Base-by-base conservation (phyloP, 2,113 vertebrate species). In the Eublepharis macularius region DNA sequence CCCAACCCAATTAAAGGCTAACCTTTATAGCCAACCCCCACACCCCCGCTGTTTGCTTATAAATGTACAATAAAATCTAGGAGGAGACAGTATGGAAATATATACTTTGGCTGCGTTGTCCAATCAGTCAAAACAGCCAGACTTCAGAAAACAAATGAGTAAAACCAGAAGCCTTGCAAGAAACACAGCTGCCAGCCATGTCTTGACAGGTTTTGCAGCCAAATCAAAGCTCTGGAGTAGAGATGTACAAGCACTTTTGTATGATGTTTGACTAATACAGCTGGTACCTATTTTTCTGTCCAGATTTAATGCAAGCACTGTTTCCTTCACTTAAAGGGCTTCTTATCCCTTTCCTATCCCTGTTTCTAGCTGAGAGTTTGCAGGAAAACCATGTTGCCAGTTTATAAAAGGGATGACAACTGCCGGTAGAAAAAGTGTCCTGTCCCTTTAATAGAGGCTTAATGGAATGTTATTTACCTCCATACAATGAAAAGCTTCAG, bases 11-110 rank as follows among this genome's bases (percentile, higher is more conserved):
- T 77, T 90, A 90, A 93, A 83, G 90, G 89, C 60, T 39, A 26
- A 88, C 92, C 92, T 90, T 93, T 75, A 83, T 89, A 89, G 87
- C 86, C 92, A 88, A 88, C 91, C 94, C 88, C 87, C 74, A 86
- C n/a, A n/a, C n/a, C n/a, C 87, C 88, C 57, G 83, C n/a, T 83
- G 80, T 51, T 93, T 88, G 86, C 83, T 95, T 93, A 93, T 93
- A 95, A 96, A 92, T 92, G 81, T 81, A 93, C 90, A 93, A 92
- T 29, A 92, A 29, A 91, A 93, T 94, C 91, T 93, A 90, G 91
- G 93, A 92, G 91, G 86, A 90, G 88, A 34, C 88, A 89, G 85
- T 83, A 87, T 92, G 80, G 90, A 96, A 95, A 93, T 92, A 92
- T 93, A 86, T 92, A 76, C 79, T 84, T 95, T 97, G 94, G 95